Conservation (phyloP, 2,797 vertebrate species). For the Rallus crepitans region DNA sequence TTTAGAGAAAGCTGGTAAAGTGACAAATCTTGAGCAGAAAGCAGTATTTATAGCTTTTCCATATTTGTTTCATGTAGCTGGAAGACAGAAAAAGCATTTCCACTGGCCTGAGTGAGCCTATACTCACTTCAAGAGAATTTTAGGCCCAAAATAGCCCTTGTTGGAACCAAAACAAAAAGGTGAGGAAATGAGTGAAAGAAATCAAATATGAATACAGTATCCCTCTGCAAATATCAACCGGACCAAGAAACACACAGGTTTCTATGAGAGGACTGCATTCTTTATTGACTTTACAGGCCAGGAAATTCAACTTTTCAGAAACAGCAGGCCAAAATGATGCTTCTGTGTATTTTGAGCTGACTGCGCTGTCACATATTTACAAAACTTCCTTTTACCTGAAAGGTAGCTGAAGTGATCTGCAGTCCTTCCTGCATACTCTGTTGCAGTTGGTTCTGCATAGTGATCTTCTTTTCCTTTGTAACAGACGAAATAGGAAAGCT, state of each 20-base stretch:
- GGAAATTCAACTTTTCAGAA: background rate
- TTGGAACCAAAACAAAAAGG: background rate
- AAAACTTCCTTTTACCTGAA: constrained; percentile 86
- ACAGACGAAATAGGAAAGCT: constrained; percentile 94
- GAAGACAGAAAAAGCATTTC: background rate
- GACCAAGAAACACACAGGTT: background rate
- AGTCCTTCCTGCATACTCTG: constrained; percentile 97
- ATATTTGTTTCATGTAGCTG: background rate
- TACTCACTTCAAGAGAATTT: background rate
- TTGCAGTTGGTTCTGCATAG: constrained; percentile 94
- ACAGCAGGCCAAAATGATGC: background rate
- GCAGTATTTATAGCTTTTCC: background rate
- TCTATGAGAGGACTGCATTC: background rate
- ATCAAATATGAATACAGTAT: background rate
- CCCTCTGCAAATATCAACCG: background rate
- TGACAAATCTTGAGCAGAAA: background rate
- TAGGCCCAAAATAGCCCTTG: background rate
- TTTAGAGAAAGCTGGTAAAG: background rate
- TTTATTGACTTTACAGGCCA: background rate
- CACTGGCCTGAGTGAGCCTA: background rate
- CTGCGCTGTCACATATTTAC: background rate
- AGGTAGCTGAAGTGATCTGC: constrained; percentile 93
- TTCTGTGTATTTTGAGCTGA: background rate
- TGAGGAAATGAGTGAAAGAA: background rate
- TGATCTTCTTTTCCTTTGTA: constrained; percentile 98